phyloP scores from a whole-genome alignment of 2,113 vertebrate species.

The Calcarius ornatus region DNA sequence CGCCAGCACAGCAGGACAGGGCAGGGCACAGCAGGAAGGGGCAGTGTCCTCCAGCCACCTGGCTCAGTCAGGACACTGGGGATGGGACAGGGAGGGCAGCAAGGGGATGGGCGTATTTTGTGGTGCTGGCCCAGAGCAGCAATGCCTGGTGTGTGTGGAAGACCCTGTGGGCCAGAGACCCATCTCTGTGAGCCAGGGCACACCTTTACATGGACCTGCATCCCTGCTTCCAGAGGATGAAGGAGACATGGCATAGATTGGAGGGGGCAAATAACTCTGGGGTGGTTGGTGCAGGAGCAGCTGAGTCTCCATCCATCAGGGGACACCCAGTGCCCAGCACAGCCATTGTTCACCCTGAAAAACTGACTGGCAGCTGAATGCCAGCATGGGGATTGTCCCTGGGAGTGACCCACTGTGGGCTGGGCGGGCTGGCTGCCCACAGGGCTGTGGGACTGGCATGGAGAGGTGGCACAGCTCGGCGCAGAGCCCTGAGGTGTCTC shows the following conservation, averaged over 20 bases:
- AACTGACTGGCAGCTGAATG: background rate
- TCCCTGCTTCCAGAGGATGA: fast-evolving
- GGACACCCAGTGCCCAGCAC: background rate
- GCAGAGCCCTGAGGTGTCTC: background rate
- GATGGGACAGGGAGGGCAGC: background rate
- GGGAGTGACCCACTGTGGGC: background rate
- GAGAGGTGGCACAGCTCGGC: fast-evolving
- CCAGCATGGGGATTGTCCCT: fast-evolving
- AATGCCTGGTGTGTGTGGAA: too few relatives aligned
- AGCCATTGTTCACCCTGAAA: fast-evolving
- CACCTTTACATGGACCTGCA: fast-evolving
- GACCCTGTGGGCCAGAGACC: too few relatives aligned
- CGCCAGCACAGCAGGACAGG: fast-evolving
- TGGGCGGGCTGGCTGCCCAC: fast-evolving
- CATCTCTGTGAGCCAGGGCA: background rate
- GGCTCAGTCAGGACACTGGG: background rate
- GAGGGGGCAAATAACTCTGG: fast-evolving
- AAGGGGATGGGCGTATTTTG: fast-evolving
- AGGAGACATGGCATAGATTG: background rate
- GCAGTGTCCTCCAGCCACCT: background rate
- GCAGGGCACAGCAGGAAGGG: background rate
- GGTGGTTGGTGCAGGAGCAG: background rate
- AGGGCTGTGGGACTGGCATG: background rate
- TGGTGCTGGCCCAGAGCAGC: background rate
- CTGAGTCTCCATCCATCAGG: background rate